phyloP scores from a whole-genome alignment of 2,888 invertebrate species.

The Pegoplata infirma region DNA sequence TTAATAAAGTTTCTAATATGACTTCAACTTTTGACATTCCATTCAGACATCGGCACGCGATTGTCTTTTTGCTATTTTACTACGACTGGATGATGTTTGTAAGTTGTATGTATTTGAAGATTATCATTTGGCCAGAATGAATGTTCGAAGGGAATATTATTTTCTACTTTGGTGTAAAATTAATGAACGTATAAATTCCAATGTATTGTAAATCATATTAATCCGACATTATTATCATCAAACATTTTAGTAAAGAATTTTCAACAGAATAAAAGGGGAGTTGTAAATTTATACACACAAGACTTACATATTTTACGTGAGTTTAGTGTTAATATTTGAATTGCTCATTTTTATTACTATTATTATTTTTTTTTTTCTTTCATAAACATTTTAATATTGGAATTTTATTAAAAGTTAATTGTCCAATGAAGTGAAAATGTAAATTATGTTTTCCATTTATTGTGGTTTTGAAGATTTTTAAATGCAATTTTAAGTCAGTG shows the following conservation, averaged over 20 bases:
- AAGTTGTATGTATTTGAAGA: neutral
- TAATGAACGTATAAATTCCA: conserved; percentile 59
- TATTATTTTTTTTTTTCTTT: too few species aligned
- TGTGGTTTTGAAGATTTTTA: too few species aligned
- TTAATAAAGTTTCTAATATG: conserved; percentile 51
- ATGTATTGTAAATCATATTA: conserved; percentile 62
- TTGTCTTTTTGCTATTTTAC: conserved; percentile 49
- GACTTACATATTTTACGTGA: conserved; percentile 20
- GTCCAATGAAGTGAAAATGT: conserved; percentile 1
- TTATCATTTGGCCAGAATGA: conserved; percentile 5
- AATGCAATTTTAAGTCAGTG: too few species aligned
- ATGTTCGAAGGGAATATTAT: neutral
- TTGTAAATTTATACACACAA: too few species aligned
- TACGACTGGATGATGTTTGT: neutral
- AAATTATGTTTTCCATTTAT: neutral
- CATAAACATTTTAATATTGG: neutral
- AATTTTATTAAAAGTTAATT: conserved; percentile 13
- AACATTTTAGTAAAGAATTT: conserved; percentile 51
- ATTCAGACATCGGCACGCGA: conserved; percentile 57
- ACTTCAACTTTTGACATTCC: conserved; percentile 49
- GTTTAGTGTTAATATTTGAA: neutral
- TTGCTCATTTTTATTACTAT: neutral
- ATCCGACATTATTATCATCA: conserved; percentile 60
- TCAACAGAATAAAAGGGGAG: conserved; percentile 34
- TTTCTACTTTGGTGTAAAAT: conserved; percentile 12